phyloP scores from a whole-genome alignment of 2,888 invertebrate species.

The Mythimna pallens region DNA sequence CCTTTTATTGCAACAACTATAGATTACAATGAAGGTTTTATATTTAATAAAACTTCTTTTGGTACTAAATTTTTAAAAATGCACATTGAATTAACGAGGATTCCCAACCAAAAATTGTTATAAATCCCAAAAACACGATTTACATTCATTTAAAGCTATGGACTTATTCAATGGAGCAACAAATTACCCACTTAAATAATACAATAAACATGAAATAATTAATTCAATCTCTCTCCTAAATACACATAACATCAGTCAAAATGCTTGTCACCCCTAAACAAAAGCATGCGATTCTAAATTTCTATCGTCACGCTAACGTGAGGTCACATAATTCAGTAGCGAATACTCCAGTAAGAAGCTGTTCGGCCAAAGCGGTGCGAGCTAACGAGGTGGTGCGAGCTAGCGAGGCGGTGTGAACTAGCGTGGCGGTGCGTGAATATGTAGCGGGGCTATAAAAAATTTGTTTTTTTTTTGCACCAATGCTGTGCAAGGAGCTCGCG shows the following conservation, averaged over 20 bases:
- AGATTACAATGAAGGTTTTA: neutral
- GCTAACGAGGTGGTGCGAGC: neutral
- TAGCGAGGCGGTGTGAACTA: neutral
- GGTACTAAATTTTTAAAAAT: no score
- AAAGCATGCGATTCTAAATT: constrained; percentile 68
- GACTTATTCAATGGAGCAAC: neutral
- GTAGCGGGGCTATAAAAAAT: neutral
- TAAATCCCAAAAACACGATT: neutral
- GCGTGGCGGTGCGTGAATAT: neutral
- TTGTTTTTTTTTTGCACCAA: neutral
- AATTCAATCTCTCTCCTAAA: constrained; percentile 7
- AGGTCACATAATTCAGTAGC: constrained; percentile 61
- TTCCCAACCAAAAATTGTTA: neutral
- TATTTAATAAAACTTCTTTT: no score
- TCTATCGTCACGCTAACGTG: constrained; percentile 71
- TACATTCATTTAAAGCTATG: neutral
- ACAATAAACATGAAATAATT: neutral
- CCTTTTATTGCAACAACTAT: neutral
- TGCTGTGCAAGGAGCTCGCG: neutral
- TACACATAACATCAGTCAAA: constrained; percentile 24
- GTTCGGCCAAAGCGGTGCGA: neutral
- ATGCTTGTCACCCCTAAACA: constrained; percentile 41
- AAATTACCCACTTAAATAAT: neutral
- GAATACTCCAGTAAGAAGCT: neutral
- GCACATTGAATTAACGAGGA: neutral